These are phyloP conservation scores for Ibycter americanus DNA, from an alignment of 2,797 vertebrate species.

Conservation along the genomic window DNA sequence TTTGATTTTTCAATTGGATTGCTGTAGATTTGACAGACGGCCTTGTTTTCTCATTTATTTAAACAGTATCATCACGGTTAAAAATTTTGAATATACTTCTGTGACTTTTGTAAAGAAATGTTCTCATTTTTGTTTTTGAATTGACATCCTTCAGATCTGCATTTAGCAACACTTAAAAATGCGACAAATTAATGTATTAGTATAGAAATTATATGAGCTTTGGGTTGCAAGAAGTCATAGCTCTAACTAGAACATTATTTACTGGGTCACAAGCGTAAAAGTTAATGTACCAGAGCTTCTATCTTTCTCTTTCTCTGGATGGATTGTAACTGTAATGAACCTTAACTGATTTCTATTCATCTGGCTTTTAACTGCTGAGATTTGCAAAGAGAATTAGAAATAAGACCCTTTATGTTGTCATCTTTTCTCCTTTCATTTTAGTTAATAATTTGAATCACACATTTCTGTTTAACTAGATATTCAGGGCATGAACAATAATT, in stretches of 20 bases:
- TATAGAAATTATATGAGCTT: conserved; percentile 48
- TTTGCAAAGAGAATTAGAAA: conserved; percentile 67
- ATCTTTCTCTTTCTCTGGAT: conserved; percentile 82
- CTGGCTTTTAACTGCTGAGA: conserved; percentile 73
- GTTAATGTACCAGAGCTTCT: conserved; percentile 88
- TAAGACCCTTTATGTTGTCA: conserved; percentile 29
- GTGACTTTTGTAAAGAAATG: not conserved
- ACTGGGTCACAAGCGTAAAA: conserved; percentile 85
- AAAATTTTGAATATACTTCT: not conserved
- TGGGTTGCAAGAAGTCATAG: conserved; percentile 71
- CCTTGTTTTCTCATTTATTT: not conserved
- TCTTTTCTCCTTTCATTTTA: conserved; percentile 28
- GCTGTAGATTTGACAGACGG: not conserved
- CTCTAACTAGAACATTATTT: conserved; percentile 87
- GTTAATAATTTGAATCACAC: conserved; percentile 17
- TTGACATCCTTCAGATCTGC: not conserved
- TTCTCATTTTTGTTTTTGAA: not conserved
- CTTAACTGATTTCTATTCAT: conserved; percentile 84
- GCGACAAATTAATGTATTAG: conserved; percentile 54
- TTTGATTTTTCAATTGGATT: not conserved
- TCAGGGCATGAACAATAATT: not conserved
- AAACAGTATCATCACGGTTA: not conserved
- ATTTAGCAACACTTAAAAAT: not conserved
- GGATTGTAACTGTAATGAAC: conserved; percentile 86
- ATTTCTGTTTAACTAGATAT: conserved; percentile 12